Conservation (phyloP, 2,113 vertebrate species). For the Puffinus mauretanicus region DNA sequence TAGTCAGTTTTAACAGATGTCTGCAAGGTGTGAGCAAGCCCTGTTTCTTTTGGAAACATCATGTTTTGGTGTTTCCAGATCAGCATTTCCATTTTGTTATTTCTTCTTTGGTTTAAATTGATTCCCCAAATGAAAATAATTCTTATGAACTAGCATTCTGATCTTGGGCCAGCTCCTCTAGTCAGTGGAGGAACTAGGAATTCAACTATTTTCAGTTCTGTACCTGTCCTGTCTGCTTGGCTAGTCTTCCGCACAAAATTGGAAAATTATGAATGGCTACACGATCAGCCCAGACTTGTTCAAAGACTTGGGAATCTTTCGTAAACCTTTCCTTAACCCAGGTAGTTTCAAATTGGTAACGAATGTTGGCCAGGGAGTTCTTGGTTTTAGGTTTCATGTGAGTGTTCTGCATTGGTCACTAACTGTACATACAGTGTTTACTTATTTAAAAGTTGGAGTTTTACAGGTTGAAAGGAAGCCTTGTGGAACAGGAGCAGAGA, state of each 20-base stretch:
- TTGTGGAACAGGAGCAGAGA: not conserved
- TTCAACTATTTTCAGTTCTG: not conserved
- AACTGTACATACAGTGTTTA: not conserved
- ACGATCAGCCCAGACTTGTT: not conserved
- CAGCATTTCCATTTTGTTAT: not conserved
- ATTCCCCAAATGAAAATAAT: not conserved
- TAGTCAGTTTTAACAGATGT: not conserved
- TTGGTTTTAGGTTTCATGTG: not conserved
- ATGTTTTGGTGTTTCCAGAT: not conserved
- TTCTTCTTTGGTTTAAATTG: not conserved
- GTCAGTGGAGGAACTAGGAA: not conserved
- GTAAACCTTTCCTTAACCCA: not conserved
- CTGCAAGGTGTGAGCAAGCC: not conserved
- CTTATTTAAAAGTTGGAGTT: not conserved
- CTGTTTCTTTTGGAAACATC: not conserved
- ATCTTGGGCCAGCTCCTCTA: not conserved
- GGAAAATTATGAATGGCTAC: not conserved
- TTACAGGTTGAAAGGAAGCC: not conserved
- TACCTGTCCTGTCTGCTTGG: not conserved
- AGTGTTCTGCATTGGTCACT: not conserved
- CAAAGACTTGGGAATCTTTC: not conserved
- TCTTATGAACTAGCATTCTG: not conserved
- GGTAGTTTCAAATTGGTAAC: not conserved
- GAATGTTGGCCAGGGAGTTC: not conserved
- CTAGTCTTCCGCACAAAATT: not conserved